Percentiles rank a stretch among this genome's conserved stretches.
phyloP scores from a whole-genome alignment of 53 echinoderm and acorn worm species.

The Holothuria leucospilota region DNA sequence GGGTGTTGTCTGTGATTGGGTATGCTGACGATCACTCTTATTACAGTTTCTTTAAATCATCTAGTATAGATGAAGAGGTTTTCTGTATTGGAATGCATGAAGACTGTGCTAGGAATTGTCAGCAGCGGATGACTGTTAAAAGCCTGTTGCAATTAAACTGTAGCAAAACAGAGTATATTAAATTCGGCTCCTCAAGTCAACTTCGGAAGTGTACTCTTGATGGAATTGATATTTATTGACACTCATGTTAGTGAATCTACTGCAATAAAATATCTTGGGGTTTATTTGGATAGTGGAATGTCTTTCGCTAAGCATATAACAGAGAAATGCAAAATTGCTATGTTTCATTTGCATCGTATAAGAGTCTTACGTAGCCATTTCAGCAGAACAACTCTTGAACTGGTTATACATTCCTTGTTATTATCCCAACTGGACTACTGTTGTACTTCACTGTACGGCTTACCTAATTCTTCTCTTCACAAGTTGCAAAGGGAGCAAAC shows the following conservation, averaged over 20 bases:
- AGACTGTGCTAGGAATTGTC: conserved; percentile 1
- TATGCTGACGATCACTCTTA: too few relatives aligned
- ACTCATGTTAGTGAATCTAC: neutral
- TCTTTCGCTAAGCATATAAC: too few relatives aligned
- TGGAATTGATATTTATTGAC: neutral
- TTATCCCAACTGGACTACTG: conserved; percentile 13
- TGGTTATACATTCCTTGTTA: neutral
- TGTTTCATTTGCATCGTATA: too few relatives aligned
- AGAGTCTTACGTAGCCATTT: conserved; percentile 18
- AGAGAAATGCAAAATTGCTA: too few relatives aligned
- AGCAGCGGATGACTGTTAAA: neutral
- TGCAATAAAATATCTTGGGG: too few relatives aligned
- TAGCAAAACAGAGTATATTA: too few relatives aligned
- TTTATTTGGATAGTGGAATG: too few relatives aligned
- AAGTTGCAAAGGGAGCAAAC: too few relatives aligned
- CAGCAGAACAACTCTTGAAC: neutral
- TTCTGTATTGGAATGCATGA: neutral
- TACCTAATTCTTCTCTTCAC: neutral
- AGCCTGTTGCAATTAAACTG: neutral
- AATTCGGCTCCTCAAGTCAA: neutral
- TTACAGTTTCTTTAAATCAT: too few relatives aligned
- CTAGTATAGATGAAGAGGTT: too few relatives aligned
- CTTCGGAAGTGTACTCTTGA: neutral
- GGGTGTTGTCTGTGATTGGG: too few relatives aligned
- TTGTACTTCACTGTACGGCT: too few relatives aligned